These are phyloP conservation scores for Hippolais icterina DNA, from an alignment of 2,113 vertebrate species.

Conservation along the genomic window DNA sequence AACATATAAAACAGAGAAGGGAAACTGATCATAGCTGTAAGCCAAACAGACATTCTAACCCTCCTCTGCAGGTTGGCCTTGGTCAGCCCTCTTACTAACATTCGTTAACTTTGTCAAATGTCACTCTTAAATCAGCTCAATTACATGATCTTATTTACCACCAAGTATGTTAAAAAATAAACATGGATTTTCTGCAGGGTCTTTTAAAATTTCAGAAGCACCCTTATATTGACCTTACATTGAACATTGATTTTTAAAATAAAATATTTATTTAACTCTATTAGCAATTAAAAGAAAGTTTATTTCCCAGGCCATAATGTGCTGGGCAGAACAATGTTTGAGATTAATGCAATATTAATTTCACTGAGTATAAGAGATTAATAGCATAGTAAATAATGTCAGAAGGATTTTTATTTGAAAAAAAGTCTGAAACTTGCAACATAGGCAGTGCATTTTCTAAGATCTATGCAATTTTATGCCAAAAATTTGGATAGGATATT, in stretches of 20 bases:
- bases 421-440: not conserved
- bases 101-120: not conserved
- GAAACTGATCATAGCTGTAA: not conserved
- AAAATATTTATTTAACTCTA: not conserved
- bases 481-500: not conserved
- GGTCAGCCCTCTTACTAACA: not conserved
- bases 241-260: not conserved
- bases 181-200: not conserved
- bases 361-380: not conserved
- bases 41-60: not conserved
- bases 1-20: not conserved
- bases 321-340: not conserved
- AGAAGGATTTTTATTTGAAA: not conserved
- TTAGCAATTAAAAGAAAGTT: not conserved
- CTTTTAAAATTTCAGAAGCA: not conserved
- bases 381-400: not conserved
- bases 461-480: not conserved
- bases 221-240: not conserved
- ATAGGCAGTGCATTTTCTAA: not conserved
- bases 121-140: not conserved
- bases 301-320: not conserved
- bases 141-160: not conserved
- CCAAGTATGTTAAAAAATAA: not conserved
- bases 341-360: not conserved
- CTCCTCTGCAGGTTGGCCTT: not conserved